Base-by-base conservation (phyloP, 2,113 vertebrate species). In the Uropsilus gracilis region DNA sequence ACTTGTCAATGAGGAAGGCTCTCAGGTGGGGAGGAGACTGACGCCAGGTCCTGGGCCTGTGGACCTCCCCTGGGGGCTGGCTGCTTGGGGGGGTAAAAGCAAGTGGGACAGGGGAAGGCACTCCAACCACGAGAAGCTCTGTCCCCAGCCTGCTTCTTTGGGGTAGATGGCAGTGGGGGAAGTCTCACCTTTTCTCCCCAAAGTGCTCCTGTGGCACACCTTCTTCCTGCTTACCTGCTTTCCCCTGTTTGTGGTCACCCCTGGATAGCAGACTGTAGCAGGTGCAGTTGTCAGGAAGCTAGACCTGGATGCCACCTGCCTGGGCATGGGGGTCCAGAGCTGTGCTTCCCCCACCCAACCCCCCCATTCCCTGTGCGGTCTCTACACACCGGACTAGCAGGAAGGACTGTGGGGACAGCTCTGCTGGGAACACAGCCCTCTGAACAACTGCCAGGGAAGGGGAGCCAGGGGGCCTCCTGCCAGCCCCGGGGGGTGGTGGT, bases 21-120 rank as follows among this genome's bases (percentile, higher is more conserved):
- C 34, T 42, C 0, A 0, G 26, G 22, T 0, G 0, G 8, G 39
- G 34, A 18, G 10, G 72, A 9, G 30, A 11, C 8, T 2, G 37
- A 57, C 34, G 44, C n/a, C 61, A 14, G 8, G 81, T 30, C 53
- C 68, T 34, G 2, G 0, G 34, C 53, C 1, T 59, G n/a, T n/a
- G n/a, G n/a, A n/a, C n/a, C n/a, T n/a, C n/a, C n/a, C n/a, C n/a
- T n/a, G n/a, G 28, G 22, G 26, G 57, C 6, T 28, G 57, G 6
- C 57, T 24, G 20, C 63, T 48, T 26, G 42, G 2, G 28, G 5
- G 73, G 57, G 2, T 8, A 34, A 83, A 71, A 16, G 17, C 1
- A 42, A 64, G 37, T 55, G 63, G 63, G 53, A 2, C 16, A n/a
- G n/a, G n/a, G 72, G 42, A 32, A 32, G 26, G 57, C 34, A 16